These are phyloP conservation scores for Molossus molossus DNA, from an alignment of 2,797 vertebrate species.

Conservation along the genomic window DNA sequence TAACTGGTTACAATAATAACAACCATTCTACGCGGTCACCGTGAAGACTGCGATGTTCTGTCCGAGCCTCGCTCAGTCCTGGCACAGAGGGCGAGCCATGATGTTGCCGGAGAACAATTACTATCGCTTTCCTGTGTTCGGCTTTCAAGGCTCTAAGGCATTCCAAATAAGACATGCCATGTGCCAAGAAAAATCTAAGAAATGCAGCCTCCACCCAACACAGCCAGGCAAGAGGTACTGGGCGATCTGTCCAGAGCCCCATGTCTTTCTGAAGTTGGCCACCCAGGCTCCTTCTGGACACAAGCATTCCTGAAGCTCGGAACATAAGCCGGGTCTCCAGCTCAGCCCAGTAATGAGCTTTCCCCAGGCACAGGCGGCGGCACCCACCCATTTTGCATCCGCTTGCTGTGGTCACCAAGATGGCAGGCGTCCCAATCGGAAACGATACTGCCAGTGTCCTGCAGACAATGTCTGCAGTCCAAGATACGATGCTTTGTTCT, in stretches of 20 bases:
- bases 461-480: neutral
- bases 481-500: neutral
- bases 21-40: neutral
- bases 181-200: neutral
- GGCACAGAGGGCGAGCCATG: neutral
- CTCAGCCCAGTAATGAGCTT: neutral
- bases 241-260: fast-evolving
- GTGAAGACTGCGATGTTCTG: neutral
- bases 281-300: neutral
- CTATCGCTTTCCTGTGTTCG: neutral
- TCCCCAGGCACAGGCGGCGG: neutral
- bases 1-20: neutral
- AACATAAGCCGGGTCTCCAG: neutral
- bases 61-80: neutral
- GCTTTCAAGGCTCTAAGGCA: neutral
- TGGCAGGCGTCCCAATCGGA: neutral
- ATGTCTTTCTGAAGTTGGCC: neutral
- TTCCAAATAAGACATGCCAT: neutral
- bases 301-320: neutral
- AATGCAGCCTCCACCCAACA: neutral
- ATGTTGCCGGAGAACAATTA: neutral
- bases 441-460: neutral
- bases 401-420: neutral
- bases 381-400: neutral
- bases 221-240: neutral